Base-by-base conservation (phyloP, 2,888 invertebrate genomes). In the Argyresthia goedartella region DNA sequence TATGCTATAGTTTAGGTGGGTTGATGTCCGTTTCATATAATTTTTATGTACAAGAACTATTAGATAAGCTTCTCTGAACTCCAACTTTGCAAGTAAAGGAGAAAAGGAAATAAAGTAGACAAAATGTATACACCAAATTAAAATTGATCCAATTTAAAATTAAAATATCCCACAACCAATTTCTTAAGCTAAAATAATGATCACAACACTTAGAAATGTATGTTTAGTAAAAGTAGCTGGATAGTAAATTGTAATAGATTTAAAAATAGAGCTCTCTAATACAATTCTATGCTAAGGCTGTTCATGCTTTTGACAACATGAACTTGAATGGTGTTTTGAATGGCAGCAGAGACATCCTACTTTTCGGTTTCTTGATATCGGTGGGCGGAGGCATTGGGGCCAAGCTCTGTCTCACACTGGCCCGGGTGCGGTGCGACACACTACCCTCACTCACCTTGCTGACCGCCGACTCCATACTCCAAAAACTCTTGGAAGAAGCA, bases 291-390 rank as follows among this genome's bases (percentile, higher is more conserved):
- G 2, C 25, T 4, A 25, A 25, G 25, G 3, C 25, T 25, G 25
- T 25, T 25, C 25, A 25, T 25, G 25, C 13, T 14, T 43, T 52
- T 13, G 81, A 73, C 54, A 74, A 70, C 66, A 75, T 80, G 52
- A 87, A 87, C 57, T 85, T 87, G 54, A 87, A 87, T 13, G 87
- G 87, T 14, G 87, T 86, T 66, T 86, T 87, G 55, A 87, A 87
- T 46, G 76, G 76, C 36, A 87, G 60, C 54, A 87, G 60, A 25
- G 87, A 87, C 58, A 74, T 85, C 44, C 76, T 61, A 39, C 57
- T 70, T 56, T 81, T 85, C 10, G 70, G 60, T 58, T 84, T 87
- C 58, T 80, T 85, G 10, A 71, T 58, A 14, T 79, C 77, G 11
- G 73, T 66, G 4, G 70, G 69, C 1, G 69, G 70, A 4, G 15